A percentile compares a stretch with the other conserved stretches of the same genome.
Conservation (phyloP, 2,113 vertebrate genomes). For the Poeciliopsis prolifica region DNA sequence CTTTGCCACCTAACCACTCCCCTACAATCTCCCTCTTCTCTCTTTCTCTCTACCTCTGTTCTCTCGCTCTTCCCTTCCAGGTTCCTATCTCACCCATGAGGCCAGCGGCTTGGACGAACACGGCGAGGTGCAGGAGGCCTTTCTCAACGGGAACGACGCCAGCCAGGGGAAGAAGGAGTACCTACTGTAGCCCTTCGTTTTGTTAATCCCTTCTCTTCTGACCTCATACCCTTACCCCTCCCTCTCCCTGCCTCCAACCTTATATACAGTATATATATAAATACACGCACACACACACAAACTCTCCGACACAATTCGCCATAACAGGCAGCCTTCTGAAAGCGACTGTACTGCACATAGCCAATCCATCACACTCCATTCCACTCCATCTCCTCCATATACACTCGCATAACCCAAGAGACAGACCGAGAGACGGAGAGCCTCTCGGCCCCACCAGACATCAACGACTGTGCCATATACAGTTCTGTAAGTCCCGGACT, state of each 20-base stretch:
- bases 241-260: slow-evolving; percentile 41
- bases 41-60: slow-evolving; percentile 25
- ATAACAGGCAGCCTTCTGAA: slow-evolving; percentile 71
- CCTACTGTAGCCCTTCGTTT: slow-evolving; percentile 85
- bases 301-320: slow-evolving; percentile 57
- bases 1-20: slow-evolving; percentile 73
- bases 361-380: slow-evolving; percentile 48
- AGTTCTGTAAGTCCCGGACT: slow-evolving; percentile 46
- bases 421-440: slow-evolving; percentile 52
- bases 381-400: slow-evolving; percentile 40
- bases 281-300: slow-evolving; percentile 23
- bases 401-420: slow-evolving; percentile 14
- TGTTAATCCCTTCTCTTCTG: slow-evolving; percentile 51
- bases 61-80: slow-evolving; percentile 66
- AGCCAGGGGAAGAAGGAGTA: slow-evolving; percentile 95
- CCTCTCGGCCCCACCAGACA: slow-evolving; percentile 61
- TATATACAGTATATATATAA: slow-evolving; percentile 55
- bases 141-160: slow-evolving; percentile 90
- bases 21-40: slow-evolving; percentile 50
- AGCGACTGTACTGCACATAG: slow-evolving; percentile 70
- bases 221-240: slow-evolving; percentile 52
- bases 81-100: slow-evolving; percentile 93
- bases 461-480: slow-evolving; percentile 68
- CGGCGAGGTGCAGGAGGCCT: slow-evolving; percentile 92
- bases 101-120: slow-evolving; percentile 93